A percentile compares a stretch with the other conserved stretches of the same genome.
Conservation (phyloP, 2,888 invertebrate species). For the Ommatoiulus sabulosus region DNA sequence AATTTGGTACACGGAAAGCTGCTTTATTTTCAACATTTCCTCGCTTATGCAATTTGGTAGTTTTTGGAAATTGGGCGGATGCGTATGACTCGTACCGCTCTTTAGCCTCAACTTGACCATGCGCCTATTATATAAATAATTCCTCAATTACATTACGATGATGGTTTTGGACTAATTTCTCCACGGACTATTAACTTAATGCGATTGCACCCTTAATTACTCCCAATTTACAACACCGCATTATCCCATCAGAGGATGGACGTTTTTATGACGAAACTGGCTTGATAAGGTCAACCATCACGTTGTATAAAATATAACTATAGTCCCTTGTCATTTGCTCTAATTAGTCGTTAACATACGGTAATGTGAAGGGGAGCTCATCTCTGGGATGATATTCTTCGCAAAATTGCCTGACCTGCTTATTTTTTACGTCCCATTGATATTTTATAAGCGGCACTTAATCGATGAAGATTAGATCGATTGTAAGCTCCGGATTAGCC, state of each 20-base stretch:
- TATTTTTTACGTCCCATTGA: neutral
- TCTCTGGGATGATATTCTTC: too few species aligned
- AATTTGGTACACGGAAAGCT: too few species aligned
- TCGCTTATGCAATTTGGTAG: too few species aligned
- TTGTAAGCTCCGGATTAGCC: neutral
- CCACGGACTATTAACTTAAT: conserved; percentile 5
- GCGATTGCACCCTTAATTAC: conserved; percentile 7
- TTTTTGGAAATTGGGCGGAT: too few species aligned
- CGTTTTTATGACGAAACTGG: neutral
- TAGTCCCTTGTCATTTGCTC: neutral
- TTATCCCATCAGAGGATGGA: neutral
- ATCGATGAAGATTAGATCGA: conserved; percentile 24
- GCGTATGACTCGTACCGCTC: too few species aligned
- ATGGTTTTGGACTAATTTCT: conserved; percentile 3
- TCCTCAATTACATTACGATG: neutral
- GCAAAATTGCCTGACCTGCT: neutral
- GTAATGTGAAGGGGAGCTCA: neutral
- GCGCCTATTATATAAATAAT: neutral
- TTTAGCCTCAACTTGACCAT: neutral
- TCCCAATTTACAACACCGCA: neutral
- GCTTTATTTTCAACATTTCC: too few species aligned
- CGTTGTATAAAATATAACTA: neutral
- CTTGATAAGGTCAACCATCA: conserved; percentile 29
- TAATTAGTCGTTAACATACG: neutral
- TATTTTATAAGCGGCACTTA: conserved; percentile 8